These are phyloP conservation scores for Tragelaphus scriptus DNA, from an alignment of 2,113 vertebrate genomes.

Conservation along the genomic window DNA sequence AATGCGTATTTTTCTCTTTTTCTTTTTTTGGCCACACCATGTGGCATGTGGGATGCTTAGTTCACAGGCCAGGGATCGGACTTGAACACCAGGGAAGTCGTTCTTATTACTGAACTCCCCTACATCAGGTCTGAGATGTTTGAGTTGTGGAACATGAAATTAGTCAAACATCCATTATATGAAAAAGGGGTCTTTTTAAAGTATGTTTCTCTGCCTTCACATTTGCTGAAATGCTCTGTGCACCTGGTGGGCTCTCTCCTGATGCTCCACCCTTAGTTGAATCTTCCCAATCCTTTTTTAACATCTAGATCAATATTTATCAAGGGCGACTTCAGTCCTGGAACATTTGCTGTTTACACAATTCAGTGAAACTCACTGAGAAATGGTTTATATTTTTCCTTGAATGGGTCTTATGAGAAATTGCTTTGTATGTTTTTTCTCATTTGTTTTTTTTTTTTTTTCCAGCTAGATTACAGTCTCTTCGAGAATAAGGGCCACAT, in stretches of 20 bases:
- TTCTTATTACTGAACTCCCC: not conserved
- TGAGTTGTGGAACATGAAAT: not conserved
- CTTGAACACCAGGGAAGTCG: not conserved
- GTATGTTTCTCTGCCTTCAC: not conserved
- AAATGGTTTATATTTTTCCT: not conserved
- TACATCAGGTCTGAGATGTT: not conserved
- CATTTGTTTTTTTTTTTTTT: not conserved
- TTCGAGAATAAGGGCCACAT: not conserved
- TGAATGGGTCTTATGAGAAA: not conserved
- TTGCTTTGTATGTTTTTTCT: not conserved
- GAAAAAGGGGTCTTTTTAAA: not conserved
- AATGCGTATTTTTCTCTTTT: not conserved
- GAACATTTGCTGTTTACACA: not conserved
- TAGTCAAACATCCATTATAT: not conserved
- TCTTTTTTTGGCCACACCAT: not conserved
- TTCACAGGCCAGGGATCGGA: not conserved
- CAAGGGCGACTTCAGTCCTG: not conserved
- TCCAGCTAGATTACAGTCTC: not conserved
- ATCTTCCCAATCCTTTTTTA: not conserved
- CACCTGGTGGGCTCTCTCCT: not conserved
- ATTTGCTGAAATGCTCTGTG: not conserved
- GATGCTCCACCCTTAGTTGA: not conserved
- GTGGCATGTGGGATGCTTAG: not conserved
- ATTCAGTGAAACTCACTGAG: not conserved
- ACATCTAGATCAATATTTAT: not conserved